Conservation (phyloP, 2,797 vertebrate genomes). For the Neomorphus geoffroyi region DNA sequence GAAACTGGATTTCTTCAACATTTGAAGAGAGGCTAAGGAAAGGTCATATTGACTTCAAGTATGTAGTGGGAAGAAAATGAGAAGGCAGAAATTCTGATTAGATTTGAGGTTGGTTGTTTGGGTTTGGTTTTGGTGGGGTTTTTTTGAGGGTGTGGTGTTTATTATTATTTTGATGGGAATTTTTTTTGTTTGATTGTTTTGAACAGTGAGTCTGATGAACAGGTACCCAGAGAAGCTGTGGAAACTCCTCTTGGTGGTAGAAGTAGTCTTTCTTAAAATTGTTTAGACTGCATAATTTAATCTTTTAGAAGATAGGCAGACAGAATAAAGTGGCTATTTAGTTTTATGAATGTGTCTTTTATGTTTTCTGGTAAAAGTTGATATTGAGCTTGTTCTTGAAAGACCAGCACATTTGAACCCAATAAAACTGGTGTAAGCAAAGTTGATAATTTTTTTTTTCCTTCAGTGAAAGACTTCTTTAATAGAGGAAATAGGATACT, state of each 20-base stretch:
- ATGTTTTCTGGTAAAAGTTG: not conserved
- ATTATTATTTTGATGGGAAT: not conserved
- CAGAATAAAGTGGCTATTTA: not conserved
- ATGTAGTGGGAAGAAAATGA: not conserved
- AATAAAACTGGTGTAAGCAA: not conserved
- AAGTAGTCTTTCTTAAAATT: slow-evolving; percentile 12
- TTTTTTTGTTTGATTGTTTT: not conserved
- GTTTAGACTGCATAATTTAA: slow-evolving; percentile 4
- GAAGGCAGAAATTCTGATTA: not conserved
- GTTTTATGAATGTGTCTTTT: not conserved
- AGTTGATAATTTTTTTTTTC: not conserved
- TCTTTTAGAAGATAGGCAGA: not conserved
- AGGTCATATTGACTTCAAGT: not conserved
- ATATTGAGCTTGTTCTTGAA: not conserved
- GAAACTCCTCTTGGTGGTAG: not conserved
- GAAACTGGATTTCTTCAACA: not conserved
- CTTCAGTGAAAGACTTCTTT: not conserved
- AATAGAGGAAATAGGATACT: not conserved
- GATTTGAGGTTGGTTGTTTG: not conserved
- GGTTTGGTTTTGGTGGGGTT: not conserved
- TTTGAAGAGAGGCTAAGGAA: not conserved
- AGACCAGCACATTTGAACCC: not conserved
- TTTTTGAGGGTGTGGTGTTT: no score
- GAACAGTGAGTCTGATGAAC: not conserved
- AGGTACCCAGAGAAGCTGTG: not conserved